Percentiles rank a stretch among this genome's conserved stretches.
phyloP scores from a whole-genome alignment of 2,888 invertebrate genomes.

The Dastarcus helophoroides region DNA sequence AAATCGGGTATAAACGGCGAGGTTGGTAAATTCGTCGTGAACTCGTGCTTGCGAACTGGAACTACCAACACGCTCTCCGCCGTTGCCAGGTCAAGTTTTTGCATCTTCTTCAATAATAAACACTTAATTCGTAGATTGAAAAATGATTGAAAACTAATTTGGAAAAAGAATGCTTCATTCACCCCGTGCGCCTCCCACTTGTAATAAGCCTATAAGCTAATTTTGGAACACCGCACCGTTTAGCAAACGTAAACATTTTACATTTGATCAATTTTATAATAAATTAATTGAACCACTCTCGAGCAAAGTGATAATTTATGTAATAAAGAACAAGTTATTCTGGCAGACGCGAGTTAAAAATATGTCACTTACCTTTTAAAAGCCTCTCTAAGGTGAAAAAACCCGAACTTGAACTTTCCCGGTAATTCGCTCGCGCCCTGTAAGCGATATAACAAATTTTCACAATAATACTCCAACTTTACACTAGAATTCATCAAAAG shows the following conservation, averaged over 20 bases:
- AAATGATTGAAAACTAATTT: constrained; percentile 17
- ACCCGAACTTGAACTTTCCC: constrained; percentile 23
- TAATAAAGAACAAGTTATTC: constrained; percentile 1
- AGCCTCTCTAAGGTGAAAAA: constrained; percentile 27
- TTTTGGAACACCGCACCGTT: no score
- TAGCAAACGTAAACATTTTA: no score
- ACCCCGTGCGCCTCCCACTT: no score
- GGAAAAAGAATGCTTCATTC: no score
- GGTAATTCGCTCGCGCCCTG: constrained; percentile 20
- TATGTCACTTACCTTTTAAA: constrained; percentile 37
- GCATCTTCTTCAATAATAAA: constrained; percentile 38
- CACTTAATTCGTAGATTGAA: constrained; percentile 33
- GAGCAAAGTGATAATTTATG: no score
- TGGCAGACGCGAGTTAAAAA: constrained; percentile 23
- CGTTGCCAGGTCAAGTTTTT: constrained; percentile 39
- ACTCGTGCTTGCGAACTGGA: no score
- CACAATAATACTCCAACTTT: constrained; percentile 29
- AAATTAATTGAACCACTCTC: no score
- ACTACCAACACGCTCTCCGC: constrained; percentile 36
- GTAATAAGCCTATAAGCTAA: no score
- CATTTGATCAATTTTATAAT: no score
- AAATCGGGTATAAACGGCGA: no score
- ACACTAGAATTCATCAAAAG: constrained; percentile 34
- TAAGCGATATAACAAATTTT: constrained; percentile 27
- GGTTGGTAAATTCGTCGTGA: no score